Evolutionary conservation across 2,888 invertebrate genomes (phyloP).

Genomic region (Cotesia congregata): DNA sequence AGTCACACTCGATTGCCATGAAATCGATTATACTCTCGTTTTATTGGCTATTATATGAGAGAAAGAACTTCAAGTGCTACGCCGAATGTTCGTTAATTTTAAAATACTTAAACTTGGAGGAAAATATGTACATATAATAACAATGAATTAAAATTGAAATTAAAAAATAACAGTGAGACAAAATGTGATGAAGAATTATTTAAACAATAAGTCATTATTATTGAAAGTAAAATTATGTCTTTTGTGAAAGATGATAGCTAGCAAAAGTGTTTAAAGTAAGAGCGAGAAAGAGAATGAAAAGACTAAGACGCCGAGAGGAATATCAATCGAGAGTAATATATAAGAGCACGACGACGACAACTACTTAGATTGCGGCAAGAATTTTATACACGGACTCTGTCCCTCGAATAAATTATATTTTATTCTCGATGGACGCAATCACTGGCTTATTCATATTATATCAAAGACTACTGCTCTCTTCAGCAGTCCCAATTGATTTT

Average conservation of each 20-base stretch:
- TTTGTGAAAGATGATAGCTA: not conserved
- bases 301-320: conserved; percentile 47
- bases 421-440: conserved; percentile 64
- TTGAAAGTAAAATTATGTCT: conserved; percentile 34
- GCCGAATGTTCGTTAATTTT: conserved; percentile 21
- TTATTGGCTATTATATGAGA: conserved; percentile 62
- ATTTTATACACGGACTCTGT: conserved; percentile 48
- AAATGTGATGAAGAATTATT: conserved; percentile 54
- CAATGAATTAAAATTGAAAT: not conserved
- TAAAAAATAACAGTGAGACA: not conserved
- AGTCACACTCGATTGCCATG: conserved; percentile 57
- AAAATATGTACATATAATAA: not conserved
- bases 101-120: not conserved
- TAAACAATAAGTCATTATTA: conserved; percentile 64
- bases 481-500: conserved; percentile 9
- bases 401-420: conserved; percentile 64
- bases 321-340: conserved; percentile 51
- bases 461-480: conserved; percentile 15
- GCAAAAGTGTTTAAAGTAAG: not conserved
- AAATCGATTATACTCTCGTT: conserved; percentile 63
- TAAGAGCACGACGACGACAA: conserved; percentile 36
- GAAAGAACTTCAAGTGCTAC: conserved; percentile 57
- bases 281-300: not conserved
- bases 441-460: conserved; percentile 62
- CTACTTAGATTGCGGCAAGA: conserved; percentile 30